Base-by-base conservation (phyloP, 2,113 vertebrate genomes). In the Chlamydotis undulata region DNA sequence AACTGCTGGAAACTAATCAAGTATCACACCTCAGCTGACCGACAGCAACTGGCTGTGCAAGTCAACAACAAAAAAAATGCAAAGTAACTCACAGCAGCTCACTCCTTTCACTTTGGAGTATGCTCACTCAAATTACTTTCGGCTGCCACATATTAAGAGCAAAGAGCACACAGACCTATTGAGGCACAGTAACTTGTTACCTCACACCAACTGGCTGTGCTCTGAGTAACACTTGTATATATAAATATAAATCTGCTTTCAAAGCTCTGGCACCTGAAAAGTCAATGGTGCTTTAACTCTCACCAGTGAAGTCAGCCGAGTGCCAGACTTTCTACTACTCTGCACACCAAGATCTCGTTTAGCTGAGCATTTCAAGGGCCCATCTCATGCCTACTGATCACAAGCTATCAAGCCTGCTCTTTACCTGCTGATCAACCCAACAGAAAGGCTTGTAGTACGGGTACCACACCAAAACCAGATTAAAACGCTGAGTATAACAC, bases 1-100 rank as follows among this genome's bases (percentile, higher is more conserved):
- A 90, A 83, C 59, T 92, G 64, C 76, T 96, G 83, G 37, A 86
- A 73, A 12, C 25, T 71, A 68, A 91, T 80, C 57, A 76, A 96
- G 57, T 39, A 68, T 25, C 49, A 49, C 43, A 85, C 45, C 49
- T 90, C 82, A 73, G 78, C 49, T 73, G 78, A 79, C 50, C 65
- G 52, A 60, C 29, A 56, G 57, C 9, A 90, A 80, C 2, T 23
- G 61, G 76, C 73, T 43, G 41, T 18, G 60, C 23, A 67, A 87
- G n/a, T 47, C 33, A 88, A 80, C 63, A 57, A 41, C 37, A 37
- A 86, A 78, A 84, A 85, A 88, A 53, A 8, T 6, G 33, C 61
- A n/a, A 3, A 0, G 22, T 50, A 85, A 69, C 41, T 57, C 59
- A 7, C 29, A 83, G 68, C 59, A 88, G 83, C 67, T 79, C 74